phyloP scores from a whole-genome alignment of 2,113 vertebrate genomes.

The Danionella cerebrum region DNA sequence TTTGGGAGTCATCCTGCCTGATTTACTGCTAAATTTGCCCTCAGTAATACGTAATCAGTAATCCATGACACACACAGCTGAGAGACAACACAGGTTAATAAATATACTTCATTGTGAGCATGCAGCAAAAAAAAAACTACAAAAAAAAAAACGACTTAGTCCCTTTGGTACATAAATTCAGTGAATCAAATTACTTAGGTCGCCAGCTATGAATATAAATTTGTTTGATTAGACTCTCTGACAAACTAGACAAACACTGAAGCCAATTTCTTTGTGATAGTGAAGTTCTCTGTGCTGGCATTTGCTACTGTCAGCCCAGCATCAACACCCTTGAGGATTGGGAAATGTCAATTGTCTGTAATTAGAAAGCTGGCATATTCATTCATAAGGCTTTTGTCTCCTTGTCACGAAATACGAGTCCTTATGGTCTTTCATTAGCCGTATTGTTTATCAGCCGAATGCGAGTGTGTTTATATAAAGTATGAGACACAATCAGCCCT shows the following conservation, averaged over 20 bases:
- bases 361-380: slow-evolving; percentile 43
- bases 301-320: slow-evolving; percentile 34
- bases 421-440: slow-evolving; percentile 39
- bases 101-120: neutral
- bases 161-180: neutral
- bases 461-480: neutral
- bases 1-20: neutral
- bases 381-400: slow-evolving; percentile 31
- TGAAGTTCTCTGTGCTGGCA: slow-evolving; percentile 17
- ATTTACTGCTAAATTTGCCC: neutral
- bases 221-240: slow-evolving; percentile 23
- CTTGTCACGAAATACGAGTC: slow-evolving; percentile 27
- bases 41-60: neutral
- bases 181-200: neutral
- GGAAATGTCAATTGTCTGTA: slow-evolving; percentile 50
- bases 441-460: slow-evolving; percentile 27
- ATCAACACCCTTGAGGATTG: slow-evolving; percentile 25
- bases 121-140: too few relatives aligned
- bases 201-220: slow-evolving; percentile 32
- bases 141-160: neutral
- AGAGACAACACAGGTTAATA: neutral
- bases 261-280: slow-evolving; percentile 27
- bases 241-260: slow-evolving; percentile 27
- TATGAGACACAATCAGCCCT: neutral
- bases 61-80: neutral